phyloP scores from a whole-genome alignment of 2,797 vertebrate genomes.

The Gephyroberyx darwinii region DNA sequence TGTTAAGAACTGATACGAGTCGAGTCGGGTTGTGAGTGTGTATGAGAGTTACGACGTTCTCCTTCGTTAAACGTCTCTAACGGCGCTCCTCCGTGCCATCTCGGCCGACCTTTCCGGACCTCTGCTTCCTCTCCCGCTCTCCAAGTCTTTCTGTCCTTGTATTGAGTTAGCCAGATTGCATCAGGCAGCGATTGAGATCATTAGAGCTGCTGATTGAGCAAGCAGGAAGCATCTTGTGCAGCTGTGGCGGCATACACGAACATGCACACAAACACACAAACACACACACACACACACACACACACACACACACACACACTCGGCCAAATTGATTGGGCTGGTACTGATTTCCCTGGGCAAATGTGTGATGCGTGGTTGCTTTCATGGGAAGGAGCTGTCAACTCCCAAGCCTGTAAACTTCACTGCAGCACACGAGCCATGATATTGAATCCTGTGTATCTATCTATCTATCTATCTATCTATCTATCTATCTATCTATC shows the following conservation, averaged over 20 bases:
- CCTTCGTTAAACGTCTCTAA: slow-evolving; percentile 18
- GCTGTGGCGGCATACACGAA: slow-evolving; percentile 51
- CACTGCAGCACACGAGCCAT: slow-evolving; percentile 61
- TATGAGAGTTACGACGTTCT: neutral
- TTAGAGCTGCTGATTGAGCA: slow-evolving; percentile 68
- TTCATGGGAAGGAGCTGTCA: slow-evolving; percentile 58
- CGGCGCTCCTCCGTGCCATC: neutral
- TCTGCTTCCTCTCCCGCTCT: slow-evolving; percentile 2
- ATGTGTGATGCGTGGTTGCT: slow-evolving; percentile 65
- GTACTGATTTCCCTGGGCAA: slow-evolving; percentile 72
- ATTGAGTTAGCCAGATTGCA: slow-evolving; percentile 52
- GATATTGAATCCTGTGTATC: slow-evolving; percentile 47
- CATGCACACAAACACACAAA: slow-evolving; percentile 21
- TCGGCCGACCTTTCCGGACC: too few relatives aligned
- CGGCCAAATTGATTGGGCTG: slow-evolving; percentile 66
- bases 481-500: neutral
- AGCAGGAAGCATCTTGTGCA: slow-evolving; percentile 50
- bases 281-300: slow-evolving; percentile 17
- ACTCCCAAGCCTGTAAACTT: slow-evolving; percentile 44
- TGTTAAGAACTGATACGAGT: slow-evolving; percentile 1
- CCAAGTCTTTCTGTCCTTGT: slow-evolving; percentile 32
- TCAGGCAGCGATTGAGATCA: slow-evolving; percentile 65
- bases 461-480: slow-evolving; percentile 4
- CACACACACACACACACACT: slow-evolving; percentile 23
- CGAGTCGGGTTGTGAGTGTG: neutral